Base-by-base conservation (phyloP, 1,140 invertebrate species). In the Trichonephila inaurata region DNA sequence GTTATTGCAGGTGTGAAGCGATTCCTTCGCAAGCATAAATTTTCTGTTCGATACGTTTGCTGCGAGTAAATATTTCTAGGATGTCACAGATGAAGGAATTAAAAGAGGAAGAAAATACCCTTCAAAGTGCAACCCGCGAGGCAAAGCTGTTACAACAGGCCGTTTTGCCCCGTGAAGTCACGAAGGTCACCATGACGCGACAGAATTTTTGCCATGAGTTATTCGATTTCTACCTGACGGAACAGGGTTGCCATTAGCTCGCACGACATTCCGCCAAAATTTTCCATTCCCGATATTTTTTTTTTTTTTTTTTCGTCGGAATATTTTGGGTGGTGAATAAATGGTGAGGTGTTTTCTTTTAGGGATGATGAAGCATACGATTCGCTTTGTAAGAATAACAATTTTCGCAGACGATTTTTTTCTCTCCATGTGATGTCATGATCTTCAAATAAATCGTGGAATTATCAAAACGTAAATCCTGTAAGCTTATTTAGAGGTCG, bases 141-240 rank as follows among this genome's bases (percentile, higher is more conserved):
- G 21, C 28, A 82, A 91, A 91, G 89, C 66, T 82, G 66, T 60
- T 40, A 77, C 51, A 81, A 91, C 58, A 91, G 40, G 16, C 87
- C 62, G 64, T 66, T 72, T 62, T 69, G 40, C 19, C n/a, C 16
- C 40, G 28, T 44, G 16, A 89, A 69, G 62, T 69, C 87, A 89
- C n/a, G 87, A 89, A 89, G 87, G 87, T 89, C 87, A 69, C 12
- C n/a, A 69, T 64, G 61, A 44, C 61, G 87, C 21, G 24, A 72
- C n/a, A 12, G 62, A 89, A 89, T 69, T 89, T 69, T 28, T 33
- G 64, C 10, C 69, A 72, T 87, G 85, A 89, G 44, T 89, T 66
- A 66, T 28, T 33, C 14, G 69, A 72, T 72, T 72, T 72, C 28
- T 33, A 28, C 69, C 24, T 72, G 64, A 66, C n/a, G 64, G 8